Evolutionary conservation across 2,113 vertebrate species (phyloP), one percentile per base, ranked within the genome.

Genomic region (Neodon shergylaensis): DNA sequence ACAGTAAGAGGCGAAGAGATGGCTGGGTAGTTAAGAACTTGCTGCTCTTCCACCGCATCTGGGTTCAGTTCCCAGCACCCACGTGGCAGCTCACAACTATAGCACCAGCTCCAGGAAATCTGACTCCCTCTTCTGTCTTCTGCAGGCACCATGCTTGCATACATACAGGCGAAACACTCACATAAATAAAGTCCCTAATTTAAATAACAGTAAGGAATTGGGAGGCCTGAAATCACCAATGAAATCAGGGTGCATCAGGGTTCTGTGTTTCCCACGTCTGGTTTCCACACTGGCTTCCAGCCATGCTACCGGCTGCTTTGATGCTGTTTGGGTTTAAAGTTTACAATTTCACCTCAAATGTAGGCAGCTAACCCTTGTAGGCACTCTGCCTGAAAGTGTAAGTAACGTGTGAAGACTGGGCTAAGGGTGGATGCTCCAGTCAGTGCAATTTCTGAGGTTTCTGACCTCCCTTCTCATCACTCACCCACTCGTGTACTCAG

Each of bases 391-490:
- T 88, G 70, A 63, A 97, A 94, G 9, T 66, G 1, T 42, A 74
- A 61, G 58, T 85, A 85, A 19, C 94, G 65, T n/a, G 42, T 61
- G 1, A 44, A 82, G 47, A 42, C 72, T 28, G 7, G 47, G 39
- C 7, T 26, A 44, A 65, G 73, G 17, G 10, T 31, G 42, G 21
- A 93, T 70, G 91, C 36, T 91, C 72, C 86, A 70, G 44, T 79
- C 54, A 86, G 44, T 78, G 39, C 52, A n/a, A 65, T 39, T 92
- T 91, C 72, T 92, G 33, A 96, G 47, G 28, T 92, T 66, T 10
- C 58, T 88, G 33, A n/a, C 19, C 36, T 89, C 68, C 63, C 13
- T 91, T 83, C 36, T 36, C 47, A 86, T 77, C 54, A 84, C 52
- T 81, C 61, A 61, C 61, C 1, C 2, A 7, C 36, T 84, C 24